These are phyloP conservation scores for Drosophila navojoa DNA, from an alignment of 1,140 invertebrate species.

Conservation along the genomic window DNA sequence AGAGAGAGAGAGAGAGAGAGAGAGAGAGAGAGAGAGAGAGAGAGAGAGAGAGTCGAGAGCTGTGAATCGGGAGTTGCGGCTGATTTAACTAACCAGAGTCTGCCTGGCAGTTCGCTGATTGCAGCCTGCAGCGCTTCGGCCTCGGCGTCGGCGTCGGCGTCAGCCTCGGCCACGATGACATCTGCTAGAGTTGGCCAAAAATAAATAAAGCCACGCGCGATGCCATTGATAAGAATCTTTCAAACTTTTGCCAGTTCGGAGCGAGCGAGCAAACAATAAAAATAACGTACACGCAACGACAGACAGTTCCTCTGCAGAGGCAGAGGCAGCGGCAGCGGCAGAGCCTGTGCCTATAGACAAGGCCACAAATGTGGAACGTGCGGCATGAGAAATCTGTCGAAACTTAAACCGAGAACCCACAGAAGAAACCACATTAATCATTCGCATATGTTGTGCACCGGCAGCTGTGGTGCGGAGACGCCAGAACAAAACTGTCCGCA, in stretches of 20 bases:
- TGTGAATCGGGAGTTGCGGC: conserved; percentile 1
- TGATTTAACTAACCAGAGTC: conserved; percentile 20
- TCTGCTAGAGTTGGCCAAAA: conserved; percentile 42
- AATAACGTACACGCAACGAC: conserved; percentile 67
- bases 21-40: too few species aligned
- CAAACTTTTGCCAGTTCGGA: conserved; percentile 25
- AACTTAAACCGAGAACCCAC: conserved; percentile 33
- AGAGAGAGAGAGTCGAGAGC: too few species aligned
- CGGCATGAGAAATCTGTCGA: conserved; percentile 12
- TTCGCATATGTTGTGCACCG: conserved; percentile 50
- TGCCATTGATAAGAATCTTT: conserved; percentile 39
- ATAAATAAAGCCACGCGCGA: conserved; percentile 37
- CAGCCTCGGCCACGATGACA: conserved; percentile 15
- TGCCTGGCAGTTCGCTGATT: background rate
- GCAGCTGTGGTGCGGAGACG: conserved; percentile 9
- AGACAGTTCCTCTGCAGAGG: background rate
- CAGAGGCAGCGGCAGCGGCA: too few species aligned
- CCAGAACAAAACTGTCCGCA: conserved; percentile 33
- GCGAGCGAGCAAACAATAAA: conserved; percentile 51
- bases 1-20: too few species aligned
- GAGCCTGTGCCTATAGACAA: conserved; percentile 11
- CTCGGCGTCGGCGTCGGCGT: background rate
- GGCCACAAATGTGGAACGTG: conserved; percentile 7
- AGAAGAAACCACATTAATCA: conserved; percentile 71
- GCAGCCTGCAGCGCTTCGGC: conserved; percentile 11